Evolutionary conservation across 1,140 invertebrate genomes (phyloP).

Genomic region (Gonatopus flavifemur): DNA sequence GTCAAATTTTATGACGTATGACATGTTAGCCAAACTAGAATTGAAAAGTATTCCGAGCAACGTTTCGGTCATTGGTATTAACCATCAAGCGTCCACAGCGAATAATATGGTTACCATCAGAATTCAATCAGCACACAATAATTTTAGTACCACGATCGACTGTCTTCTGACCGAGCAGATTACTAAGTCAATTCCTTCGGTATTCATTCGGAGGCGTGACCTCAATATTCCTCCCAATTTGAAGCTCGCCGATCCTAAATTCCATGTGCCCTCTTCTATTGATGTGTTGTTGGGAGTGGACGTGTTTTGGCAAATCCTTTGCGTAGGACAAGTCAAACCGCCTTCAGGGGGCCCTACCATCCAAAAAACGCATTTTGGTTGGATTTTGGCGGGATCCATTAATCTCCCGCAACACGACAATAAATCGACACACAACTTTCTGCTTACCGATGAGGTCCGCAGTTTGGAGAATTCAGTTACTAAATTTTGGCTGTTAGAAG

Average conservation of each 20-base stretch:
- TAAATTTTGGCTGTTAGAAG: neutral
- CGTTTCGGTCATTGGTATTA: neutral
- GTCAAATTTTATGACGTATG: neutral
- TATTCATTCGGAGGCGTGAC: neutral
- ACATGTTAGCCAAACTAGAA: neutral
- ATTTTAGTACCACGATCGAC: neutral
- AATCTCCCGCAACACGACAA: neutral
- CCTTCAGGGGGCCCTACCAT: neutral
- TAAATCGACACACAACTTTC: neutral
- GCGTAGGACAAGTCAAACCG: slow-evolving; percentile 3
- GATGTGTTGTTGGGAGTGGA: slow-evolving; percentile 9
- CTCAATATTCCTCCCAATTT: slow-evolving; percentile 8
- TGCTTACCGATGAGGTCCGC: neutral
- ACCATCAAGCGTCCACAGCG: neutral
- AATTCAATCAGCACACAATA: neutral
- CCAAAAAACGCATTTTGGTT: slow-evolving; percentile 10
- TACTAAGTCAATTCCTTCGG: neutral
- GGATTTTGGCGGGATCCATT: slow-evolving; percentile 4
- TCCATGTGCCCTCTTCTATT: slow-evolving; percentile 1
- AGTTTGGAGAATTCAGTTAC: too few relatives aligned
- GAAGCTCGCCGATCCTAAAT: slow-evolving; percentile 10
- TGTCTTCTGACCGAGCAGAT: slow-evolving; percentile 7
- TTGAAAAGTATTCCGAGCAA: neutral
- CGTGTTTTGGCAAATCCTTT: neutral
- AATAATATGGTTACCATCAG: slow-evolving; percentile 1